phyloP scores from a whole-genome alignment of 2,113 vertebrate species.

The Poecile atricapillus region DNA sequence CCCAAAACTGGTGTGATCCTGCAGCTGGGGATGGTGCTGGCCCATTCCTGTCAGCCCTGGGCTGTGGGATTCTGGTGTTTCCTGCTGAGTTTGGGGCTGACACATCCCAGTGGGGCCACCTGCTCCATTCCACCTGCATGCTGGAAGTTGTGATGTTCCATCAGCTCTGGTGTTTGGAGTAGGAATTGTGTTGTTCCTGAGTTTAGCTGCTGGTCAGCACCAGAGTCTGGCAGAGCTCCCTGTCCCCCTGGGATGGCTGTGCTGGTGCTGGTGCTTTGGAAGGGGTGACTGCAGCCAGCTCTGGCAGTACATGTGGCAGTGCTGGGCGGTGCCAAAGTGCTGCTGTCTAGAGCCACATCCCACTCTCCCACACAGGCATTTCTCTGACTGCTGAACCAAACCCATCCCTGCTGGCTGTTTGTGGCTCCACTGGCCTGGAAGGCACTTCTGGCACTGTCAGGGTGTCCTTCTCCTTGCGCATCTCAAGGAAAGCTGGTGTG shows the following conservation, averaged over 20 bases:
- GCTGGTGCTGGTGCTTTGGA: not conserved
- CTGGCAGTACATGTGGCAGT: not conserved
- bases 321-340: not conserved
- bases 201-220: not conserved
- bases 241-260: not conserved
- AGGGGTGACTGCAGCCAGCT: not conserved
- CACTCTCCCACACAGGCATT: fast-evolving
- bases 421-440: not conserved
- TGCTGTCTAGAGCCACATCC: fast-evolving
- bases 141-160: not conserved
- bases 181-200: fast-evolving
- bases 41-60: not conserved
- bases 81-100: not conserved
- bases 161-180: not conserved
- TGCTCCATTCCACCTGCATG: not conserved
- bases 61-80: not conserved
- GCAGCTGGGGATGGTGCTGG: not conserved
- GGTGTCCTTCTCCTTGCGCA: not conserved
- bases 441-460: not conserved
- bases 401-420: not conserved
- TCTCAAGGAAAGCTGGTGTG: not conserved
- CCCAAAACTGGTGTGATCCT: not conserved
- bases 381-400: not conserved
- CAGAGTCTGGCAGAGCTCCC: not conserved
- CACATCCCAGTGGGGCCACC: not conserved